Conservation (phyloP, 1,140 invertebrate genomes). For the Lucilia cuprina region DNA sequence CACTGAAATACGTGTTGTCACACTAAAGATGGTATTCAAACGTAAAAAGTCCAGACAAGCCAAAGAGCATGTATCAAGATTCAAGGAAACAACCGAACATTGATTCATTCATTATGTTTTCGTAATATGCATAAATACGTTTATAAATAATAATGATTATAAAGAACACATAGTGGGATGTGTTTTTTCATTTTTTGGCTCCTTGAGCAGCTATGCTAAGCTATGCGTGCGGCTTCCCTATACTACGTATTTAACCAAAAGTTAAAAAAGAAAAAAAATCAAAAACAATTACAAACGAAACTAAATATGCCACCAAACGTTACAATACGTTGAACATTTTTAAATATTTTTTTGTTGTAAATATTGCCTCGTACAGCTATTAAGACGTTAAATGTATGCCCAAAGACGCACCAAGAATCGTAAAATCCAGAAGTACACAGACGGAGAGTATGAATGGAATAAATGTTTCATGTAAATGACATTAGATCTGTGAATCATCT, state of each 20-base stretch:
- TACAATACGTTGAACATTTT: background rate
- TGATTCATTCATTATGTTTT: background rate
- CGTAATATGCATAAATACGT: too few relatives aligned
- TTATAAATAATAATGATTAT: too few relatives aligned
- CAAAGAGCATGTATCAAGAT: background rate
- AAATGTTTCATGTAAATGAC: background rate
- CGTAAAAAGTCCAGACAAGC: background rate
- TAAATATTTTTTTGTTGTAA: conserved; percentile 10
- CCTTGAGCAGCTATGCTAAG: conserved; percentile 17
- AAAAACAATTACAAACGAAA: background rate
- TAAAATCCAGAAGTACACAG: background rate
- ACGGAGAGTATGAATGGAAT: background rate
- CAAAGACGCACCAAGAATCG: conserved; percentile 21
- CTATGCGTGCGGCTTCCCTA: background rate
- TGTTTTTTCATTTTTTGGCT: background rate
- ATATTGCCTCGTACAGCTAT: conserved; percentile 32
- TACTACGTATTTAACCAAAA: too few relatives aligned
- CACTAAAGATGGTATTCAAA: conserved; percentile 32
- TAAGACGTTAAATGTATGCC: conserved; percentile 39
- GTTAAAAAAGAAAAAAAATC: background rate
- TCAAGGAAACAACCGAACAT: background rate
- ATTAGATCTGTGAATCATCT: conserved; percentile 1
- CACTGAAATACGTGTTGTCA: conserved; percentile 36
- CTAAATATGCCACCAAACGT: background rate
- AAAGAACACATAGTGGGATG: background rate